A percentile compares a stretch with the other conserved stretches of the same genome.
These are phyloP conservation scores for Tachysurus fulvidraco DNA, from an alignment of 2,113 vertebrate species.

Conservation along the genomic window DNA sequence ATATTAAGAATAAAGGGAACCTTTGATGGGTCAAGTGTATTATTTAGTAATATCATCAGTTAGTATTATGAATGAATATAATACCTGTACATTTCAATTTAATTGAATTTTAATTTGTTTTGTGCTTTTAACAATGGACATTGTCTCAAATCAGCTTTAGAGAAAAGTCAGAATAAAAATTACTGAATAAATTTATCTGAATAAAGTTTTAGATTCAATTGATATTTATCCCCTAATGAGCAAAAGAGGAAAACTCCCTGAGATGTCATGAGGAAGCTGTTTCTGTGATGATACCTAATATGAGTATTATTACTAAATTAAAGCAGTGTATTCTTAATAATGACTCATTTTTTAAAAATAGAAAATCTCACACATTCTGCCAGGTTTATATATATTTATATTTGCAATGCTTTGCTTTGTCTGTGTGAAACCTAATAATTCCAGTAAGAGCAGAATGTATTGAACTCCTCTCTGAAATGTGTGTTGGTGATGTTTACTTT, in stretches of 20 bases:
- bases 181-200: too few relatives aligned
- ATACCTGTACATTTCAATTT: background rate
- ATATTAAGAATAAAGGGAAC: background rate
- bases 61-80: background rate
- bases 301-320: background rate
- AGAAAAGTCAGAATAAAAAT: too few relatives aligned
- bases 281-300: too few relatives aligned
- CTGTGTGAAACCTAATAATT: background rate
- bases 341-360: background rate
- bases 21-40: background rate
- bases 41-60: background rate
- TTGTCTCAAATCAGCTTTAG: too few relatives aligned
- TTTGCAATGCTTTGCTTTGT: background rate
- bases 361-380: background rate
- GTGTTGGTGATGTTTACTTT: background rate
- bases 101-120: too few relatives aligned
- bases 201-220: too few relatives aligned
- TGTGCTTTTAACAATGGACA: too few relatives aligned
- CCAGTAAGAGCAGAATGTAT: background rate
- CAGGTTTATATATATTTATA: background rate
- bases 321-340: background rate
- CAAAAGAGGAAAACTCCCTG: too few relatives aligned
- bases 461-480: background rate
- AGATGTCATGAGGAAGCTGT: too few relatives aligned
- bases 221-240: too few relatives aligned